These are phyloP conservation scores for Atrina japonica DNA, from an alignment of 2,888 invertebrate species.

Conservation along the genomic window DNA sequence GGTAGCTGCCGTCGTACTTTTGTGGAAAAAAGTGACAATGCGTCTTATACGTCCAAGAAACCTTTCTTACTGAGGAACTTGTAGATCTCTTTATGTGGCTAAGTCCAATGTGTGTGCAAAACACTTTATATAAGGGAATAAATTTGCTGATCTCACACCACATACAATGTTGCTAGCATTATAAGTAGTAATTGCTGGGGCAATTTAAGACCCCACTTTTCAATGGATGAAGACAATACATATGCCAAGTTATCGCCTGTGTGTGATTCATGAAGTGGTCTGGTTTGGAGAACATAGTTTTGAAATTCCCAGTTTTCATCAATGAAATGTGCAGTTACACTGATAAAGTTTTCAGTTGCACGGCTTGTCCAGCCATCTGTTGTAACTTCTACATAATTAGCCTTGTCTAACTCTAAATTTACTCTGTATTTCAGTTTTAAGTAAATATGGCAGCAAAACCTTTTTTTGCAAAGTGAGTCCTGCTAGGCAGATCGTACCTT, in stretches of 20 bases:
- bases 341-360: conserved; percentile 14
- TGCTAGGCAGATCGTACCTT: conserved; percentile 8
- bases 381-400: conserved; percentile 2
- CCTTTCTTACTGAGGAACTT: conserved; percentile 5
- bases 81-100: conserved; percentile 3
- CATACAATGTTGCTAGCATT: conserved; percentile 19
- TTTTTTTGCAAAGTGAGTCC: conserved; percentile 1
- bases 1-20: conserved; percentile 30
- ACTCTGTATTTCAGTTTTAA: not conserved
- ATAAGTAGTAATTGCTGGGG: conserved; percentile 9
- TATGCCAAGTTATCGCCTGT: conserved; percentile 13
- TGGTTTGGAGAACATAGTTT: conserved; percentile 17
- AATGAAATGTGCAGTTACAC: conserved; percentile 20
- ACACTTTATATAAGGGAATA: conserved; percentile 6
- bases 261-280: conserved; percentile 1
- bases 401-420: not conserved
- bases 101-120: conserved; percentile 25
- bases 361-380: conserved; percentile 29
- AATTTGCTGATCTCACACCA: not conserved
- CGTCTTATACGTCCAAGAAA: conserved; percentile 6
- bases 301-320: conserved; percentile 11
- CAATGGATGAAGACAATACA: not conserved
- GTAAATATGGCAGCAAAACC: not conserved
- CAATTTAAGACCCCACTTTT: conserved; percentile 14
- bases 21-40: conserved; percentile 39